Evolutionary conservation across 2,888 invertebrate genomes (phyloP).

Genomic region (Chymomyza procnemis): DNA sequence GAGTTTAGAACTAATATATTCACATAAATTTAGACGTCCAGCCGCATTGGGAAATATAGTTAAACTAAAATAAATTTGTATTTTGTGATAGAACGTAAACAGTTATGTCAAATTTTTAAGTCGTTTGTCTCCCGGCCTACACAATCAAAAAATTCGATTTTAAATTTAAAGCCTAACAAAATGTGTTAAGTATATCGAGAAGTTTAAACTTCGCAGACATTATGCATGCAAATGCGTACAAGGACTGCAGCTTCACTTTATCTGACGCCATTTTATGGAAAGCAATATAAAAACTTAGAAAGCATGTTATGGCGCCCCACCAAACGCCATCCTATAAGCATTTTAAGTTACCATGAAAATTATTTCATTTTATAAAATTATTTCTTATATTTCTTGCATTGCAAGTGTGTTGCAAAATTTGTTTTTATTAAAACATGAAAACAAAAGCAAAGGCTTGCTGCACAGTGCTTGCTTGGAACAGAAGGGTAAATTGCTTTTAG

Average conservation of each 20-base stretch:
- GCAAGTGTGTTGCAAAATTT: slow-evolving; percentile 18
- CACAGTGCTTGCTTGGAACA: background rate
- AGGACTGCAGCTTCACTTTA: no score
- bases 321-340: slow-evolving; percentile 22
- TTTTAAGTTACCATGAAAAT: slow-evolving; percentile 38
- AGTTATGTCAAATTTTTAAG: background rate
- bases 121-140: background rate
- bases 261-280: slow-evolving; percentile 7
- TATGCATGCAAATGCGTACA: background rate
- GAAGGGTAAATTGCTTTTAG: background rate
- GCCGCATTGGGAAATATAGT: background rate
- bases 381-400: slow-evolving; percentile 29
- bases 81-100: background rate
- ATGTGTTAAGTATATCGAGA: background rate
- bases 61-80: background rate
- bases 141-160: background rate
- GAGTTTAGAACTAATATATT: background rate
- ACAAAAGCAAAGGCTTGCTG: background rate
- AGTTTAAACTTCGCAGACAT: background rate
- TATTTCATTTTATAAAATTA: slow-evolving; percentile 48
- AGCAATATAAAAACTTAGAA: background rate
- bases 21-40: background rate
- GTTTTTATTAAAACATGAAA: background rate
- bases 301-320: background rate
- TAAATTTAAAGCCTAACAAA: background rate